Base-by-base conservation (phyloP, 2,113 vertebrate genomes). In the Pelecanoides urinatrix region DNA sequence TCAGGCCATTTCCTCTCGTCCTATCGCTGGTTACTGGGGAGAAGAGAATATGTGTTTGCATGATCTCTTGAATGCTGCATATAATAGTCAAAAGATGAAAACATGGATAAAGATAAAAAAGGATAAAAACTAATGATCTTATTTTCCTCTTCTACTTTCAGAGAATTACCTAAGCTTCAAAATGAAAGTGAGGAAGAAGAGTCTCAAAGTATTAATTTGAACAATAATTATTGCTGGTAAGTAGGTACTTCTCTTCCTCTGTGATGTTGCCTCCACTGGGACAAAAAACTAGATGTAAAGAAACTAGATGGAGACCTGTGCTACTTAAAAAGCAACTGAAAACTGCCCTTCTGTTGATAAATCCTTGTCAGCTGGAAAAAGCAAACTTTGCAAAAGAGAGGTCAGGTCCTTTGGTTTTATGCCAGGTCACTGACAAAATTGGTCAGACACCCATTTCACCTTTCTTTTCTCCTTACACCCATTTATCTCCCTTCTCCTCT, bases 111-210 rank as follows among this genome's bases (percentile, higher is more conserved):
- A 71, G 38, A 42, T 56, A 34, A 85, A 70, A 62, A 75, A 40
- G 21, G 16, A 42, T 81, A 47, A 91, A 93, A 63, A 29, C 20
- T 95, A 42, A 96, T 59, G 8, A 53, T 66, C 8, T 73, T 66
- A 7, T 73, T 95, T 88, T 92, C n/a, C 21, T 86, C 20, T 92
- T 93, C 29, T 86, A 3, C 65, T 96, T 96, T 86, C 91, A 97
- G 91, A 77, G 34, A 47, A 58, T 80, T 89, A 34, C 72, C 71
- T 62, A 29, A 49, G 63, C 55, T 91, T 95, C 91, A 96, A 95
- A 81, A 96, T 97, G 96, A 77, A 94, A 86, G 55, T 77, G 76
- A 96, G 68, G 68, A 95, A 86, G 94, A 95, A 62, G 88, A 84
- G n/a, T 92, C 55, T 29, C 16, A 10, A 77, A 80, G 7, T 77